phyloP scores from a whole-genome alignment of 2,113 vertebrate species.

The Oreochromis spilurus region DNA sequence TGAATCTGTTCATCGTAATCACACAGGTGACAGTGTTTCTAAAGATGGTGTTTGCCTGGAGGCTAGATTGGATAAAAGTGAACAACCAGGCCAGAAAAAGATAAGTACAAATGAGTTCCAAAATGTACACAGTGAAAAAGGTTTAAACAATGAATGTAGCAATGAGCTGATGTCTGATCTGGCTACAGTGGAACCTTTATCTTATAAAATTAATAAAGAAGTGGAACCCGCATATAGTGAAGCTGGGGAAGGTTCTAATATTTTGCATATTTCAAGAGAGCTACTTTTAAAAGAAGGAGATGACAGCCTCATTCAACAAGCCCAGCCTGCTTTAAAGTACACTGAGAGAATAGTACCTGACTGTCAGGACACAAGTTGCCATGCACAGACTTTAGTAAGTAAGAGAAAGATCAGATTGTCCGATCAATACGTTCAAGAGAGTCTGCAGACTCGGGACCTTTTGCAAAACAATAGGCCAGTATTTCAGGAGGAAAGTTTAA shows the following conservation, averaged over 20 bases:
- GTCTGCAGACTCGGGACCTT: neutral
- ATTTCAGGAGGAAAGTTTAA: neutral
- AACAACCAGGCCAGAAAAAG: neutral
- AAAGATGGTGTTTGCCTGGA: neutral
- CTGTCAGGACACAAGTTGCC: neutral
- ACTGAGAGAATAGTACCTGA: slow-evolving; percentile 34
- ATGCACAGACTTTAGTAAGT: slow-evolving; percentile 16
- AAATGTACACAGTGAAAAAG: neutral
- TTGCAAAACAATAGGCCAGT: neutral
- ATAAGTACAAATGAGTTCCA: neutral
- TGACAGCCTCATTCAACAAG: neutral
- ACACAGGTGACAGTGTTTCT: neutral
- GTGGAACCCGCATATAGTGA: neutral
- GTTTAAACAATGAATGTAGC: neutral
- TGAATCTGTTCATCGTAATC: slow-evolving; percentile 77
- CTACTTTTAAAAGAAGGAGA: neutral
- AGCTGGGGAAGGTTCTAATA: neutral
- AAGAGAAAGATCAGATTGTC: slow-evolving; percentile 49
- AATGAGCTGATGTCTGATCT: neutral
- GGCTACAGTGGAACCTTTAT: neutral
- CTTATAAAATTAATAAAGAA: neutral
- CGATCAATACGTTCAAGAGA: slow-evolving; percentile 58
- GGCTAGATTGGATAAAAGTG: neutral
- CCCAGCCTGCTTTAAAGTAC: slow-evolving; percentile 10
- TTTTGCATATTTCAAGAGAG: neutral